A percentile compares a stretch with the other conserved stretches of the same genome.
Evolutionary conservation across 2,113 vertebrate species (phyloP).

Genomic region (Leptobrachium leishanense): DNA sequence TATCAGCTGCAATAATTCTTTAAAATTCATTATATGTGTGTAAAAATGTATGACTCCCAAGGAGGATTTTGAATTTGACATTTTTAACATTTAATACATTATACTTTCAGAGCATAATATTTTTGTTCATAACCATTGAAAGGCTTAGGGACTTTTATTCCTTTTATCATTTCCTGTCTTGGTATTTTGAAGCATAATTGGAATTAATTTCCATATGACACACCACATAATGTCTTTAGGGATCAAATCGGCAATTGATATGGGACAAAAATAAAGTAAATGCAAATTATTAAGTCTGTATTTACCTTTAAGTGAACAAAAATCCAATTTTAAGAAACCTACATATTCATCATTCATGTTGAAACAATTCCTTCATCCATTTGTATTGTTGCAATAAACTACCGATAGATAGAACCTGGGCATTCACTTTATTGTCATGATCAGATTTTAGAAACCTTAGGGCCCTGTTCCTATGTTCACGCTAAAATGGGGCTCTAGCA

Average conservation of each 20-base stretch:
- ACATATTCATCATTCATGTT: neutral
- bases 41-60: too few relatives aligned
- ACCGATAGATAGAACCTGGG: too few relatives aligned
- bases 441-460: too few relatives aligned
- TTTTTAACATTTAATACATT: too few relatives aligned
- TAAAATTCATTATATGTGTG: too few relatives aligned
- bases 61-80: too few relatives aligned
- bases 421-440: too few relatives aligned
- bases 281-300: neutral
- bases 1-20: too few relatives aligned
- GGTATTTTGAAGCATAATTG: neutral
- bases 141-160: neutral
- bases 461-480: too few relatives aligned
- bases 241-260: neutral
- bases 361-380: neutral
- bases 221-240: too few relatives aligned
- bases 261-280: neutral
- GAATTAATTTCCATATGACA: neutral
- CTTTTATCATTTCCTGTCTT: neutral
- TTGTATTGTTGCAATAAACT: neutral
- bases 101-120: neutral
- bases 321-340: neutral
- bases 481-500: too few relatives aligned
- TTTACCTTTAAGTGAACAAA: neutral
- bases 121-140: neutral